Conservation (phyloP, 2,888 invertebrate species). For the Cosmorhoe ocellata region DNA sequence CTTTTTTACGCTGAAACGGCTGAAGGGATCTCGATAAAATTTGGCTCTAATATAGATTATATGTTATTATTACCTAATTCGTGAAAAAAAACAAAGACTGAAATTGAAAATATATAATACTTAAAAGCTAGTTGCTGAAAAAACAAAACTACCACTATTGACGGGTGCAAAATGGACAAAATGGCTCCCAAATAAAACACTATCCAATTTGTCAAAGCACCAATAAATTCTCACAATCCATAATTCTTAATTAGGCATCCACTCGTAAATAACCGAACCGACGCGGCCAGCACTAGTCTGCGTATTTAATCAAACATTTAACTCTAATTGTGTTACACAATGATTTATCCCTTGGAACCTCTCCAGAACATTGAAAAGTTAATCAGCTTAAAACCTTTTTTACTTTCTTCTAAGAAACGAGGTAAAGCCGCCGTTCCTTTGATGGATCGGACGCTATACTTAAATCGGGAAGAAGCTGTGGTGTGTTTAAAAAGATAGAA, state of each 20-base stretch:
- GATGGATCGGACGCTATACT: not conserved
- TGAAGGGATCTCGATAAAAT: no score
- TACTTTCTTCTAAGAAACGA: constrained; percentile 53
- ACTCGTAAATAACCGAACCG: constrained; percentile 10
- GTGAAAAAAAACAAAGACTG: no score
- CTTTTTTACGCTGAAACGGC: no score
- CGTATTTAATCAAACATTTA: constrained; percentile 64
- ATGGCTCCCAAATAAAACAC: not conserved
- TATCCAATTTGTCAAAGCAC: not conserved
- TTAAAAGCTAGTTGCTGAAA: no score
- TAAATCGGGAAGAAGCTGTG: no score
- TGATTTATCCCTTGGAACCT: constrained; percentile 70
- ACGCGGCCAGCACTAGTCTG: constrained; percentile 27
- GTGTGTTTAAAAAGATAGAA: no score
- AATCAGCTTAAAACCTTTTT: constrained; percentile 78
- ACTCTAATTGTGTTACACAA: constrained; percentile 69
- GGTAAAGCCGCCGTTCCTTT: constrained; percentile 18
- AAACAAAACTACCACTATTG: no score
- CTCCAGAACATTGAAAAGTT: constrained; percentile 74
- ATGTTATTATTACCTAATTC: no score
- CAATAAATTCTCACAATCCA: not conserved
- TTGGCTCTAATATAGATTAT: no score
- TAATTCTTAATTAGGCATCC: constrained; percentile 17
- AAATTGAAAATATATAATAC: no score
- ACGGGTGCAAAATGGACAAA: no score